A percentile compares a stretch with the other conserved stretches of the same genome.
Conservation (phyloP, 2,888 invertebrate genomes). For the Dione juno region DNA sequence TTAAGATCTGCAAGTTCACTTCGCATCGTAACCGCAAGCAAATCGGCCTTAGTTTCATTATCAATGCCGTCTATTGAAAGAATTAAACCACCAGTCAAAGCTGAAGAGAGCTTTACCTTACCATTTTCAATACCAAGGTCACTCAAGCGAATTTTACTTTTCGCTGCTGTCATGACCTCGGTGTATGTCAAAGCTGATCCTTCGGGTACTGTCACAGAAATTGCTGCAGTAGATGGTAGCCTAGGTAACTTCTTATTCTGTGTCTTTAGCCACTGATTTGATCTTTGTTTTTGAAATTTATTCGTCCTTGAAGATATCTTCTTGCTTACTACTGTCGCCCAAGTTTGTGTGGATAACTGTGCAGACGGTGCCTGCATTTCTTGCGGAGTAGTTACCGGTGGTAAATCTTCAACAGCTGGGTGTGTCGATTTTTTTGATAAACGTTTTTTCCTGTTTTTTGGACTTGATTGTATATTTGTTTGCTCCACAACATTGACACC, state of each 20-base stretch:
- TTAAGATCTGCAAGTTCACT: slow-evolving; percentile 13
- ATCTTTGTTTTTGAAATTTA: not conserved
- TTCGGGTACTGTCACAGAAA: not conserved
- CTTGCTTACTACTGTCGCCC: no score
- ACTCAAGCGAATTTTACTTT: not conserved
- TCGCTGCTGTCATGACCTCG: not conserved
- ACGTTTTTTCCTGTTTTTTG: not conserved
- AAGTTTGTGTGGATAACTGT: no score
- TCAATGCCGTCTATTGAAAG: slow-evolving; percentile 23
- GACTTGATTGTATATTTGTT: not conserved
- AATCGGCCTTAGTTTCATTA: slow-evolving; percentile 15
- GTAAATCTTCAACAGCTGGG: not conserved
- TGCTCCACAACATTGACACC: not conserved
- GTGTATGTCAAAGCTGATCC: not conserved
- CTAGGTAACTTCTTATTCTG: not conserved
- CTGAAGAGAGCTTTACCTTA: slow-evolving; percentile 9
- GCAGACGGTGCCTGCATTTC: no score
- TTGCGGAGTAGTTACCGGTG: no score
- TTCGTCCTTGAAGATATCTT: not conserved
- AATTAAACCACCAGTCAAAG: slow-evolving; percentile 28
- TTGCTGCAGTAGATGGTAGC: not conserved
- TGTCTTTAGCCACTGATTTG: not conserved
- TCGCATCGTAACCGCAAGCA: slow-evolving; percentile 17
- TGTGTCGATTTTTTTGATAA: not conserved
- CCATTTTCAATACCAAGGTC: slow-evolving; percentile 12